These are phyloP conservation scores for Mechanitis messenoides DNA, from an alignment of 2,888 invertebrate species.

Conservation along the genomic window DNA sequence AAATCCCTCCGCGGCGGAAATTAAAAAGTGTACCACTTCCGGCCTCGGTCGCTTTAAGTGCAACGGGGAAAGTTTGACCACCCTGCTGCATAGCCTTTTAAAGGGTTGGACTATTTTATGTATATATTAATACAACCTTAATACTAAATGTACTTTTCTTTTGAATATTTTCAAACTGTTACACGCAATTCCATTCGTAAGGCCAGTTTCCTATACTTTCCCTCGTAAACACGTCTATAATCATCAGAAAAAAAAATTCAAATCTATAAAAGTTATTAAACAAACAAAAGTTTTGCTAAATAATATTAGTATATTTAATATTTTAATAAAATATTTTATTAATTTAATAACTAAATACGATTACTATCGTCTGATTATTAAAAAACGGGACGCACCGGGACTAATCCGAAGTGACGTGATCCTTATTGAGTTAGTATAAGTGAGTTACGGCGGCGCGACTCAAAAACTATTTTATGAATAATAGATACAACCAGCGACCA, in stretches of 20 bases:
- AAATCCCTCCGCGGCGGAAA: constrained; percentile 70
- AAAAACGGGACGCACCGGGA: constrained; percentile 53
- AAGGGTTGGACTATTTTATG: constrained; percentile 1
- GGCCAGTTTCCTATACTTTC: too few relatives aligned
- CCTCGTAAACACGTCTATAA: too few relatives aligned
- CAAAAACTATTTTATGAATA: constrained; percentile 78
- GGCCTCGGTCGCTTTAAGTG: constrained; percentile 57
- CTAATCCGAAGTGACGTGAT: constrained; percentile 76
- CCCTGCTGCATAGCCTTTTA: not conserved
- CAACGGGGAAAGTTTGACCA: constrained; percentile 60
- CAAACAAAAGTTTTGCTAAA: too few relatives aligned
- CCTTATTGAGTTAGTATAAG: constrained; percentile 66
- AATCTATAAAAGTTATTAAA: too few relatives aligned
- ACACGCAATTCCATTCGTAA: too few relatives aligned
- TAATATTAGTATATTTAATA: too few relatives aligned
- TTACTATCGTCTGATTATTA: constrained; percentile 61
- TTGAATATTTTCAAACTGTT: too few relatives aligned
- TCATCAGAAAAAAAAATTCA: too few relatives aligned
- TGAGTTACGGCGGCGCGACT: constrained; percentile 71
- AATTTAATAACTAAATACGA: constrained; percentile 50
- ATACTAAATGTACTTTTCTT: not conserved
- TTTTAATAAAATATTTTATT: not conserved
- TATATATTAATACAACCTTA: not conserved
- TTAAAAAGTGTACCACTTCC: constrained; percentile 70
- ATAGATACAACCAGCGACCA: constrained; percentile 73